Conservation (phyloP, 2,797 vertebrate genomes). For the Neopelma chrysocephalum region DNA sequence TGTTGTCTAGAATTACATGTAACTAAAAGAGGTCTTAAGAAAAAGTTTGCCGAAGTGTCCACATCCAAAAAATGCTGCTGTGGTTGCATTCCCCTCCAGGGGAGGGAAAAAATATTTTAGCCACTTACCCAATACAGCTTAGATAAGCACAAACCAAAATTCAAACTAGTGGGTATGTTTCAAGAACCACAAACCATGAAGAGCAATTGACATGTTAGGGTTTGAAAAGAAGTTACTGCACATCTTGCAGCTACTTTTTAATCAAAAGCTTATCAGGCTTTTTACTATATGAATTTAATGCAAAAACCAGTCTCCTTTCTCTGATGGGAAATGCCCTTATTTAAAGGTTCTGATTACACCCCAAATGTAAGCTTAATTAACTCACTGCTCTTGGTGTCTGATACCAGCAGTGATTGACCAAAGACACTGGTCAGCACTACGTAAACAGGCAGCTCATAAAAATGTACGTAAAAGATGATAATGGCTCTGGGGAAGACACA, state of each 20-base stretch:
- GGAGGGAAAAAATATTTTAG: not conserved
- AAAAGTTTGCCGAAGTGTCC: not conserved
- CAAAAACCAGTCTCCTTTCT: not conserved
- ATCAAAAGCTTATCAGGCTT: not conserved
- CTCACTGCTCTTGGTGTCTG: not conserved
- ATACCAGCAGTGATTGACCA: not conserved
- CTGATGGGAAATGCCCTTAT: not conserved
- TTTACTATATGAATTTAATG: not conserved
- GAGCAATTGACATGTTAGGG: not conserved
- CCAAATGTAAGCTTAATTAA: not conserved
- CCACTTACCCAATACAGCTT: not conserved
- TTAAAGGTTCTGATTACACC: not conserved
- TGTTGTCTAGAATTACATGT: not conserved
- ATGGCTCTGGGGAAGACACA: not conserved
- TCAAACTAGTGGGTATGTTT: not conserved
- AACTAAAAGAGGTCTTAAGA: constrained; percentile 5
- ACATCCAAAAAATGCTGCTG: not conserved
- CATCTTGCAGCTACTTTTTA: not conserved
- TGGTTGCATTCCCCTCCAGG: not conserved
- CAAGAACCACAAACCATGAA: not conserved
- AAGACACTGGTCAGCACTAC: not conserved
- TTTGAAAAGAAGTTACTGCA: not conserved
- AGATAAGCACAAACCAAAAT: constrained; percentile 26
- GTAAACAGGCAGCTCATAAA: not conserved
- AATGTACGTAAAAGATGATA: not conserved